phyloP scores from a whole-genome alignment of 2,888 invertebrate genomes.

The Autographa gamma region DNA sequence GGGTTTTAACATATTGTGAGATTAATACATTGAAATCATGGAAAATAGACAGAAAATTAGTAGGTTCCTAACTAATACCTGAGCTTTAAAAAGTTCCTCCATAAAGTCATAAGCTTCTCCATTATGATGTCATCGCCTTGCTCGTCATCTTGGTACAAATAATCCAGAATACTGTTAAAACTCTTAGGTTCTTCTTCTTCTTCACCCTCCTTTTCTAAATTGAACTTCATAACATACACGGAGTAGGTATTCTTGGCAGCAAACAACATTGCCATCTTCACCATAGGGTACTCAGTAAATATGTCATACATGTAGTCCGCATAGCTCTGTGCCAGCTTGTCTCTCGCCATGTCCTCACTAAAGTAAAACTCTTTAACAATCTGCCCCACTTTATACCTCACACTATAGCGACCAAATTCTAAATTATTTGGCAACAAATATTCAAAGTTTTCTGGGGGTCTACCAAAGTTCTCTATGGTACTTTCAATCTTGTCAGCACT shows the following conservation, averaged over 20 bases:
- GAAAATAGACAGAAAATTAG: no score
- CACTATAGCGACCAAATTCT: slow-evolving; percentile 63
- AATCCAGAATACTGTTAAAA: slow-evolving; percentile 65
- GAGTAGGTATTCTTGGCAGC: slow-evolving; percentile 66
- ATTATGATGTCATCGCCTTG: slow-evolving; percentile 58
- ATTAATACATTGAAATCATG: no score
- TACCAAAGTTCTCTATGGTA: slow-evolving; percentile 60
- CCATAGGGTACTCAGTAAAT: slow-evolving; percentile 73
- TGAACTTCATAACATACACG: slow-evolving; percentile 76
- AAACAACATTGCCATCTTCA: slow-evolving; percentile 73
- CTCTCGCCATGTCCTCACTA: slow-evolving; percentile 50
- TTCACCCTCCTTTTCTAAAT: slow-evolving; percentile 45
- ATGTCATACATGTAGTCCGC: slow-evolving; percentile 77
- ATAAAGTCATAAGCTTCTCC: slow-evolving; percentile 68
- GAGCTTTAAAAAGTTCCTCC: slow-evolving; percentile 76
- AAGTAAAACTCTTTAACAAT: slow-evolving; percentile 79
- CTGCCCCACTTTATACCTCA: slow-evolving; percentile 67
- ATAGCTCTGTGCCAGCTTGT: slow-evolving; percentile 63
- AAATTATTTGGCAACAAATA: slow-evolving; percentile 77
- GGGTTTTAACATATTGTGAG: no score
- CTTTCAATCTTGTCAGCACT: slow-evolving; percentile 61
- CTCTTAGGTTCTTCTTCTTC: slow-evolving; percentile 21
- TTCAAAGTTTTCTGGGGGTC: slow-evolving; percentile 68
- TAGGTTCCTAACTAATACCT: slow-evolving; percentile 67
- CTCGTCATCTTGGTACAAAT: slow-evolving; percentile 62